A percentile compares a stretch with the other conserved stretches of the same genome.
Conservation (phyloP, 2,888 invertebrate species). For the Dilophus febrilis region DNA sequence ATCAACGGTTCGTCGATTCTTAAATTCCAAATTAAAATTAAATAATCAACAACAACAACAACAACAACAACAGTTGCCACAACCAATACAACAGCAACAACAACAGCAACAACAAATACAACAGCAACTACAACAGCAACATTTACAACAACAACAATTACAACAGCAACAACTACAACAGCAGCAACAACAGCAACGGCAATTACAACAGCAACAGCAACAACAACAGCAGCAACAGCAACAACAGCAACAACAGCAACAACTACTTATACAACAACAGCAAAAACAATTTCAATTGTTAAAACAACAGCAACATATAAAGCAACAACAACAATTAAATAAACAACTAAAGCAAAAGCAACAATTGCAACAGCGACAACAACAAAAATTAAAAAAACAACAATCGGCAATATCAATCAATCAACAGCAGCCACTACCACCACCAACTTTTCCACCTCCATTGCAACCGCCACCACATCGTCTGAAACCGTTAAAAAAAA, state of each 20-base stretch:
- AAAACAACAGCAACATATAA: no score
- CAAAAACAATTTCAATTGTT: neutral
- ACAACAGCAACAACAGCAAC: constrained; percentile 9
- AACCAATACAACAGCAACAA: constrained; percentile 9
- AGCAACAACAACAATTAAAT: neutral
- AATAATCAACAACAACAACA: neutral
- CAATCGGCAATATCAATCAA: neutral
- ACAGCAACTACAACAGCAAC: neutral
- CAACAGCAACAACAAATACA: neutral
- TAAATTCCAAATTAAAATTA: no score
- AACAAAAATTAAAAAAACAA: constrained; percentile 3
- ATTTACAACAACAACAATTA: neutral
- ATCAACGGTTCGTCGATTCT: no score
- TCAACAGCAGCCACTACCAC: no score
- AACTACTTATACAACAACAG: neutral
- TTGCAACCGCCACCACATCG: no score
- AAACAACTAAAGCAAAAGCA: neutral
- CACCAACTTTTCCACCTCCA: no score
- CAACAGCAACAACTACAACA: constrained; percentile 3
- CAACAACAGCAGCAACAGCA: constrained; percentile 9
- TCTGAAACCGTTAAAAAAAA: no score
- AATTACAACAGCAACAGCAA: constrained; percentile 1
- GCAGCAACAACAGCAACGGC: neutral
- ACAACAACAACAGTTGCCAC: constrained; percentile 15
- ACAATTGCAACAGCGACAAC: neutral